A percentile compares a stretch with the other conserved stretches of the same genome.
Evolutionary conservation across 2,113 vertebrate genomes (phyloP).

Genomic region (Mystacornis crossleyi): DNA sequence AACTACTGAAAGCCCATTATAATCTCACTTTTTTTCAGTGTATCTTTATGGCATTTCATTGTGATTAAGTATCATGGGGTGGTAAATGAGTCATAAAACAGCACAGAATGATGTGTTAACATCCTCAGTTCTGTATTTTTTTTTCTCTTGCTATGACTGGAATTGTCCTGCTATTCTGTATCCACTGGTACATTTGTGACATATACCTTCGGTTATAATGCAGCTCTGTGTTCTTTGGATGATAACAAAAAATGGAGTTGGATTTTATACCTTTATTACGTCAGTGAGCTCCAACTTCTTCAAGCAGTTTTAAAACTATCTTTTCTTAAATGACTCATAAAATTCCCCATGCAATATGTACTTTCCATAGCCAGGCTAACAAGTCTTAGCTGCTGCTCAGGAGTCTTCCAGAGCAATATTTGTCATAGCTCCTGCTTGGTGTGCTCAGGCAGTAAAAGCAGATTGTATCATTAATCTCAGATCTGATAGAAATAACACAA

Average conservation of each 20-base stretch:
- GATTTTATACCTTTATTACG: background rate
- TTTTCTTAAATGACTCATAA: background rate
- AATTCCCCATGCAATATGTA: background rate
- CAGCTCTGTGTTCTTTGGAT: background rate
- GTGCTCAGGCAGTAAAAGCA: background rate
- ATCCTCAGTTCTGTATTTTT: background rate
- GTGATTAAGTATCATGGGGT: slow-evolving; percentile 30
- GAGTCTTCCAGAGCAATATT: background rate
- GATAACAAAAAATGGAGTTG: background rate
- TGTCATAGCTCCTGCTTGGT: background rate
- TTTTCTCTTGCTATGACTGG: background rate
- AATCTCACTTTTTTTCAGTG: background rate
- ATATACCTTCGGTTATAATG: background rate
- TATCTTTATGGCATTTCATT: background rate
- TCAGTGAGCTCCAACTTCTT: background rate
- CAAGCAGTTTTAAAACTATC: background rate
- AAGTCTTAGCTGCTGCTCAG: background rate
- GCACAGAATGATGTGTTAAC: background rate
- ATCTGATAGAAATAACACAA: background rate
- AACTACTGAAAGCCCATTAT: background rate
- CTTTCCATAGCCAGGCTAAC: background rate
- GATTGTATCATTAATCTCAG: background rate
- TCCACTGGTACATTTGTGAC: background rate
- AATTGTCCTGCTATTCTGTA: background rate
- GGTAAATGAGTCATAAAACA: slow-evolving; percentile 31